Base-by-base conservation (phyloP, 2,888 invertebrate species). In the Arrhopalites spinosus region DNA sequence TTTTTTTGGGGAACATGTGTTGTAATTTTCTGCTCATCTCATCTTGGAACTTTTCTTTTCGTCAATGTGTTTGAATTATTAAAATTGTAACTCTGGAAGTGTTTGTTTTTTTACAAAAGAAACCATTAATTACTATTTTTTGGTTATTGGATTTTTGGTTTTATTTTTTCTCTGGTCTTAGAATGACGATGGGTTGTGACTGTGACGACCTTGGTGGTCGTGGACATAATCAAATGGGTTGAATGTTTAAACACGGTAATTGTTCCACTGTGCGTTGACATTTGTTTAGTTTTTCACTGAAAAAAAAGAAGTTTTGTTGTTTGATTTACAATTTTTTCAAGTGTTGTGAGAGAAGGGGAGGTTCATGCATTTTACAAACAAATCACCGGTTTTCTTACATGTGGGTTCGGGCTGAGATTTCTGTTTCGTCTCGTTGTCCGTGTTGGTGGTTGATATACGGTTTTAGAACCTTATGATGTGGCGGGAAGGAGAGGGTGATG, bases 401-500 rank as follows among this genome's bases (percentile, higher is more conserved):
- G 64, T 64, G 30, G n/a, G 13, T 30, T 59, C 3, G 13, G 13
- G 50, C 15, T 50, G 50, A 50, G 15, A 3, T 13, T 59, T 59
- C 23, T n/a, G 11, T 23, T 59, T 59, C 23, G 43, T 45, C 47
- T 68, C 36, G 56, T 53, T 67, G 47, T 63, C 23, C 23, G 36
- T 61, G 50, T 59, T 30, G 29, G 27, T 17, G 50, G 23, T 63
- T 5, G 64, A 8, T n/a, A n/a, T n/a, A n/a, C 27, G 25, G 64
- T 30, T 45, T 36, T 11, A 36, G 5, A 36, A 7, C 36, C 36
- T 63, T 20, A 74, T 15, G 7, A 80, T 81, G 80, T 81, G 80
- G 78, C 76, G 78, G 73, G 78, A 79, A 74, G 80, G 78, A 76
- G 79, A 78, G 61, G 80, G 78, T 67, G 79, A 80, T 79, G 79